Evolutionary conservation across 2,888 invertebrate species (phyloP).

Genomic region (Drosophila mercatorum): DNA sequence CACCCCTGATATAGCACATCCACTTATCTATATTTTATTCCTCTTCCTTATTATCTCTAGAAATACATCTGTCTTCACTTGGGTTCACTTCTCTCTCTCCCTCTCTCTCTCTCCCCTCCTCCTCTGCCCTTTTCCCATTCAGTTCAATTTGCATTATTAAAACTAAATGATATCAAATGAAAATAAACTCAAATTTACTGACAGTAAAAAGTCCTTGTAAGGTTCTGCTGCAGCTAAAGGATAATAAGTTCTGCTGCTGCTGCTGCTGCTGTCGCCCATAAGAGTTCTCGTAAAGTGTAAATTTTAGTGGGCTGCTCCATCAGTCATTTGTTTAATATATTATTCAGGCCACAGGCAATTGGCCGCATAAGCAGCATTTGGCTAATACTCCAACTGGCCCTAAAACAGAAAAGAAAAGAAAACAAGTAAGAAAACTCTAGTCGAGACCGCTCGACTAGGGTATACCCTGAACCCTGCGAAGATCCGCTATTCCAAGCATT

Average conservation of each 20-base stretch:
- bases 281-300: neutral
- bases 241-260: neutral
- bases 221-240: neutral
- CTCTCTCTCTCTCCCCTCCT: too few species aligned
- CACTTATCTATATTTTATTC: too few species aligned
- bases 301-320: neutral
- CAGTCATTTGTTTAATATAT: constrained; percentile 13
- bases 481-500: too few species aligned
- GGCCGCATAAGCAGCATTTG: constrained; percentile 11
- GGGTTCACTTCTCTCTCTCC: too few species aligned
- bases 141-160: too few species aligned
- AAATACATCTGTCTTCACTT: too few species aligned
- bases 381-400: constrained; percentile 30
- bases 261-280: neutral
- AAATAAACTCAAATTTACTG: neutral
- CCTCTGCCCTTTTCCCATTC: too few species aligned
- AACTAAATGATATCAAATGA: neutral
- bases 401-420: neutral
- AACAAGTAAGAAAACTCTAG: too few species aligned
- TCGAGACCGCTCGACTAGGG: too few species aligned
- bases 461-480: too few species aligned
- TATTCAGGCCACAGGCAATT: constrained; percentile 9
- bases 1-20: too few species aligned
- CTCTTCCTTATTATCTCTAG: too few species aligned
- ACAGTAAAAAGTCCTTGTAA: neutral